Evolutionary conservation across 2,113 vertebrate genomes (phyloP).

Genomic region (Gambusia holbrooki): DNA sequence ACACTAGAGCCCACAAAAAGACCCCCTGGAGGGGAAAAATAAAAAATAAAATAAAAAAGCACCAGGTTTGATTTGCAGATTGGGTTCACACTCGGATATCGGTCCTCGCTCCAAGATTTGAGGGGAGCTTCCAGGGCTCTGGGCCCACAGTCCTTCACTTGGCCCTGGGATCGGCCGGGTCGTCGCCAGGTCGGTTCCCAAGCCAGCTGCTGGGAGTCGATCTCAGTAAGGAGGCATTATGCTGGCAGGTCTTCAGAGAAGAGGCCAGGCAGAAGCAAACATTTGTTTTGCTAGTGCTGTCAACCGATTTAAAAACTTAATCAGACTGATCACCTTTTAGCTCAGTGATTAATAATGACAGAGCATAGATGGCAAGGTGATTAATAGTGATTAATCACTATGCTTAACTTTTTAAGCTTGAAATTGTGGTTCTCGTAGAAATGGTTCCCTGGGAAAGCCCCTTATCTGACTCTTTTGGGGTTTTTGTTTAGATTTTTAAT

Average conservation of each 20-base stretch:
- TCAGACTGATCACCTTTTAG: too few relatives aligned
- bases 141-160: constrained; percentile 40
- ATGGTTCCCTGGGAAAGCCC: too few relatives aligned
- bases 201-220: constrained; percentile 67
- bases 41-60: constrained; percentile 25
- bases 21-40: too few relatives aligned
- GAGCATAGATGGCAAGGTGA: too few relatives aligned
- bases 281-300: constrained; percentile 10
- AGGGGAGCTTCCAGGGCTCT: constrained; percentile 26
- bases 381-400: too few relatives aligned
- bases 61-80: constrained; percentile 44
- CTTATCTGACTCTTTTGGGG: too few relatives aligned
- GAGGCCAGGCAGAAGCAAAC: constrained; percentile 27
- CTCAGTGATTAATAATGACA: too few relatives aligned
- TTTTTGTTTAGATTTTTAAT: too few relatives aligned
- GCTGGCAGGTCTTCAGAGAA: constrained; percentile 46
- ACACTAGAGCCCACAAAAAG: too few relatives aligned
- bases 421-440: too few relatives aligned
- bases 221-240: constrained; percentile 66
- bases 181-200: constrained; percentile 32
- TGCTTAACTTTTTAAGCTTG: too few relatives aligned
- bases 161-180: constrained; percentile 25
- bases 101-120: constrained; percentile 21
- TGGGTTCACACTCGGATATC: constrained; percentile 41
- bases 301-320: not conserved